Evolutionary conservation across 2,113 vertebrate species (phyloP).

Genomic region (Syngnathus typhle): DNA sequence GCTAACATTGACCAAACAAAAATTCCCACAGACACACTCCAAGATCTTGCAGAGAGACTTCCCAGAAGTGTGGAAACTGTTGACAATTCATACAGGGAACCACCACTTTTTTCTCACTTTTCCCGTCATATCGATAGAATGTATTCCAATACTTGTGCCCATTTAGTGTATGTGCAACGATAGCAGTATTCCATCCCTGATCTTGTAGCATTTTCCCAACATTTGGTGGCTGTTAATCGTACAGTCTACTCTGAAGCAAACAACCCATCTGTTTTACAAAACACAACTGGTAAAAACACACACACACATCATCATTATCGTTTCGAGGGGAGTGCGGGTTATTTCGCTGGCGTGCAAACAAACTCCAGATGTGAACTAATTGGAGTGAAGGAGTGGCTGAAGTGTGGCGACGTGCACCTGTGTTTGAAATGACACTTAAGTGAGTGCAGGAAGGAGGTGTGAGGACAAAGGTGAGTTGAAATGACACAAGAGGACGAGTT

Average conservation of each 20-base stretch:
- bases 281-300: conserved; percentile 52
- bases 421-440: conserved; percentile 12
- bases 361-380: conserved; percentile 72
- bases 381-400: conserved; percentile 12
- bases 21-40: background rate
- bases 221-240: conserved; percentile 48
- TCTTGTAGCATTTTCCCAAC: conserved; percentile 2
- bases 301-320: conserved; percentile 33
- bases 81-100: background rate
- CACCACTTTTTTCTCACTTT: background rate
- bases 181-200: background rate
- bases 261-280: conserved; percentile 61
- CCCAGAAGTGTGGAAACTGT: background rate
- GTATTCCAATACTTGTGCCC: background rate
- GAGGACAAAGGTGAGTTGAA: background rate
- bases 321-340: conserved; percentile 30
- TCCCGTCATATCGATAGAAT: background rate
- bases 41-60: background rate
- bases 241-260: conserved; percentile 49
- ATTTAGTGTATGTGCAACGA: background rate
- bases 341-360: conserved; percentile 57
- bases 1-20: background rate
- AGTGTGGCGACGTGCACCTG: conserved; percentile 54
- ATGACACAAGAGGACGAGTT: background rate
- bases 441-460: conserved; percentile 1